phyloP scores from a whole-genome alignment of 2,888 invertebrate genomes.

The Harpalus rufipes region DNA sequence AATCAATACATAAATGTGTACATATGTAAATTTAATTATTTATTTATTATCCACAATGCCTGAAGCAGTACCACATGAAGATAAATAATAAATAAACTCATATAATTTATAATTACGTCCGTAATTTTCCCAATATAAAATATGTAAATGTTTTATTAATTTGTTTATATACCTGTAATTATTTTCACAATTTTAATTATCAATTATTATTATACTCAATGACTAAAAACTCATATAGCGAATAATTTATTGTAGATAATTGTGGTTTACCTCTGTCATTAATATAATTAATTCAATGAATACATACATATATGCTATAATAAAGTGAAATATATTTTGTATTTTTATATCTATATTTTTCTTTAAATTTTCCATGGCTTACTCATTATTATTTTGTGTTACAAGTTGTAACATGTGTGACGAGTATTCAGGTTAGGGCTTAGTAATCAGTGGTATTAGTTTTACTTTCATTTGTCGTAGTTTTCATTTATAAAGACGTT shows the following conservation, averaged over 20 bases:
- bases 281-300: not conserved
- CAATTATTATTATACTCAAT: not conserved
- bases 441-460: too few species aligned
- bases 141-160: not conserved
- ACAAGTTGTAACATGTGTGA: not conserved
- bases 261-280: not conserved
- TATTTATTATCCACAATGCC: not conserved
- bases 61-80: not conserved
- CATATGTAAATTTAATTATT: constrained; percentile 1
- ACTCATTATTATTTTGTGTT: not conserved
- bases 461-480: too few species aligned
- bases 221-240: not conserved
- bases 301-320: not conserved
- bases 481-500: too few species aligned
- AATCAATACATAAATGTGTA: not conserved
- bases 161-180: not conserved
- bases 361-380: not conserved
- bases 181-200: constrained; percentile 4
- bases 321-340: not conserved
- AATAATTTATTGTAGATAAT: not conserved
- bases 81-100: not conserved
- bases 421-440: too few species aligned
- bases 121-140: not conserved
- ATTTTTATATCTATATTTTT: not conserved
- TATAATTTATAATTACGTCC: not conserved